Evolutionary conservation across 2,888 invertebrate species (phyloP).

Genomic region (Heteropelma amictum): DNA sequence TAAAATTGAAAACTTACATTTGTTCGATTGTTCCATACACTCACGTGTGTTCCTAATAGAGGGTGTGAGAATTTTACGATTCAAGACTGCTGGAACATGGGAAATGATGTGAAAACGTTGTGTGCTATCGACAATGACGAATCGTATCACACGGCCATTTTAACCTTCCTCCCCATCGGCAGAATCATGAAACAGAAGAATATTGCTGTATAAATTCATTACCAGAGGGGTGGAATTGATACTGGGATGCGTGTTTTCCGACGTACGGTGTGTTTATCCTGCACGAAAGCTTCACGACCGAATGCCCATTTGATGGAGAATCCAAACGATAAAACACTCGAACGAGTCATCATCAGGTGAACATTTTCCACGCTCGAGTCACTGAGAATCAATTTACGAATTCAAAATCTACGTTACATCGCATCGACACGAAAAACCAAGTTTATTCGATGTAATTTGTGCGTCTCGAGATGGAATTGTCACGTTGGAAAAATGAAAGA

Average conservation of each 20-base stretch:
- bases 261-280: constrained; percentile 11
- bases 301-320: constrained; percentile 5
- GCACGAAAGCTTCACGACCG: constrained; percentile 23
- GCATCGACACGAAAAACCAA: not conserved
- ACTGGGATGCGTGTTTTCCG: constrained; percentile 3
- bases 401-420: not conserved
- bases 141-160: constrained; percentile 60
- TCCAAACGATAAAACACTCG: constrained; percentile 25
- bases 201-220: not conserved
- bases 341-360: constrained; percentile 66
- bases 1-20: no score
- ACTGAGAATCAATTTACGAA: not conserved
- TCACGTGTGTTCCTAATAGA: not conserved
- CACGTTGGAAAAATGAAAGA: not conserved
- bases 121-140: constrained; percentile 70
- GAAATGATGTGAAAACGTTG: constrained; percentile 68
- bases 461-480: not conserved
- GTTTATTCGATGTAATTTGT: not conserved
- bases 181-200: not conserved
- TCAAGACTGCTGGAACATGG: constrained; percentile 6
- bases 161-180: not conserved
- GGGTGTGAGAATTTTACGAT: not conserved
- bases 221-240: constrained; percentile 19
- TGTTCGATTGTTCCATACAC: no score
- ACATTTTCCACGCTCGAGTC: constrained; percentile 65